Evolutionary conservation across 2,797 vertebrate species (phyloP).

Genomic region (Acrossocheilus wenchowensis): DNA sequence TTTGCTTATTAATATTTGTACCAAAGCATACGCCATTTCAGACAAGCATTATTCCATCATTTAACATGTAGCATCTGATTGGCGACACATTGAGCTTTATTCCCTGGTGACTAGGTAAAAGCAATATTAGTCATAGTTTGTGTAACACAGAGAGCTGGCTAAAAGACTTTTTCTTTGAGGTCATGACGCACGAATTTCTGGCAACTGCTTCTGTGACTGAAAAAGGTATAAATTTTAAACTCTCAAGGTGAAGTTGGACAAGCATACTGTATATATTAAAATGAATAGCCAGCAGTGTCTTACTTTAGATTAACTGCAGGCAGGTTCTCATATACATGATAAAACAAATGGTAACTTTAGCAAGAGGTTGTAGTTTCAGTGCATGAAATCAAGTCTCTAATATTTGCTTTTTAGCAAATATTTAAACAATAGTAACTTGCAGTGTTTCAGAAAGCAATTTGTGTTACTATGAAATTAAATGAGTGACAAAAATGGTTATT

Average conservation of each 20-base stretch:
- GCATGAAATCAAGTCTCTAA: neutral
- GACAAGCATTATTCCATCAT: neutral
- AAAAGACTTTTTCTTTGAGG: slow-evolving; percentile 11
- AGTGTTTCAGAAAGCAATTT: neutral
- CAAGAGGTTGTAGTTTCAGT: neutral
- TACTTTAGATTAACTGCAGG: neutral
- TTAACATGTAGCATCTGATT: neutral
- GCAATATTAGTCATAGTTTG: slow-evolving; percentile 1
- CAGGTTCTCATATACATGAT: neutral
- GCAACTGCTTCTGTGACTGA: neutral
- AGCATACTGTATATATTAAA: neutral
- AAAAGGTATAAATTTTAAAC: neutral
- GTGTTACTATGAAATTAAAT: neutral
- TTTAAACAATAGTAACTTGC: neutral
- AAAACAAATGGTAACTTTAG: neutral
- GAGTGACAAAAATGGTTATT: neutral
- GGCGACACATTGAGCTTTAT: slow-evolving; percentile 14
- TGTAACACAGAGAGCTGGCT: neutral
- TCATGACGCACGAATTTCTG: neutral
- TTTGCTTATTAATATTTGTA: slow-evolving; percentile 17
- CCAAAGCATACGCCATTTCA: neutral
- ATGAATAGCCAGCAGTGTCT: neutral
- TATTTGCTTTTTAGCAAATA: neutral
- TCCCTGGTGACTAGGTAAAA: neutral
- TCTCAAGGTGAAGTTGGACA: slow-evolving; percentile 5